Evolutionary conservation across 2,888 invertebrate genomes (phyloP).

Genomic region (Heliothis peltigera): DNA sequence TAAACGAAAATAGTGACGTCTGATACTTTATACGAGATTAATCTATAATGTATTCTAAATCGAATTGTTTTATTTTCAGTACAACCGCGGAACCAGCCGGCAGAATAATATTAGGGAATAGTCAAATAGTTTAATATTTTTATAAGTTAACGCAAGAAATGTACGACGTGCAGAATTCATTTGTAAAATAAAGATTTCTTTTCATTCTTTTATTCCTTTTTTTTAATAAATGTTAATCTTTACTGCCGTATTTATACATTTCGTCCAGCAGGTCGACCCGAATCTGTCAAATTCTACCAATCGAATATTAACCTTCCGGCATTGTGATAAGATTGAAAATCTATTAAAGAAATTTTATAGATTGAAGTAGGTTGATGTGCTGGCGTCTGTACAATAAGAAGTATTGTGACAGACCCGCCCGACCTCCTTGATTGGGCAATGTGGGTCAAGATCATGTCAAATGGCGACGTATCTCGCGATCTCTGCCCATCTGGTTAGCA

Average conservation of each 20-base stretch:
- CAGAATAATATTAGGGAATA: constrained; percentile 10
- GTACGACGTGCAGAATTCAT: neutral
- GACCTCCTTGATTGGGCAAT: constrained; percentile 40
- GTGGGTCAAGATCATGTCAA: constrained; percentile 42
- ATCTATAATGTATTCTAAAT: neutral
- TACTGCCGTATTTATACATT: neutral
- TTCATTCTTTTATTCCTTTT: neutral
- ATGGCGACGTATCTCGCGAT: neutral
- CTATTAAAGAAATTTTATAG: too few relatives aligned
- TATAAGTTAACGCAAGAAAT: neutral
- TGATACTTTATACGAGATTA: too few relatives aligned
- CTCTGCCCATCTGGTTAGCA: constrained; percentile 1
- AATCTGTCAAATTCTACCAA: too few relatives aligned
- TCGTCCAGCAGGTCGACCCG: too few relatives aligned
- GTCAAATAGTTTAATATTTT: neutral
- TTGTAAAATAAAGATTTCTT: neutral
- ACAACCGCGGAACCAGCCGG: constrained; percentile 11
- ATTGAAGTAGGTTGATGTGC: too few relatives aligned
- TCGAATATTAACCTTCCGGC: too few relatives aligned
- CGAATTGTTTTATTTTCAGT: constrained; percentile 19
- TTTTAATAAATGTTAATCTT: too few relatives aligned
- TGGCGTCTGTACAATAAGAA: constrained; percentile 13
- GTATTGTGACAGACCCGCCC: constrained; percentile 25
- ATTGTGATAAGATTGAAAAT: too few relatives aligned
- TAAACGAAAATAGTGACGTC: neutral